Evolutionary conservation across 2,888 invertebrate genomes (phyloP).

Genomic region (Scotopteryx bipunctaria): DNA sequence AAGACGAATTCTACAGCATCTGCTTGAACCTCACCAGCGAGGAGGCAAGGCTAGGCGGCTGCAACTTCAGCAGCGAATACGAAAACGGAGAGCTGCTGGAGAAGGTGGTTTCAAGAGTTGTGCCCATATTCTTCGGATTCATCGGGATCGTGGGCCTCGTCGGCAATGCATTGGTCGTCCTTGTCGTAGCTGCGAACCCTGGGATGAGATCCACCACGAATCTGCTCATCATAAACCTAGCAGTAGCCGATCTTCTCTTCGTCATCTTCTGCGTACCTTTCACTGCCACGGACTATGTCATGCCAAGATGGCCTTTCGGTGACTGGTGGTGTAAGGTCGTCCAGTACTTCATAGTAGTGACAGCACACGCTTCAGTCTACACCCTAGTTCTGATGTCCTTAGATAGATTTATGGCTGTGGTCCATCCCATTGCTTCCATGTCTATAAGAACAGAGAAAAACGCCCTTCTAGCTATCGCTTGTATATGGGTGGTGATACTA

Average conservation of each 20-base stretch:
- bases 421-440: slow-evolving; percentile 95
- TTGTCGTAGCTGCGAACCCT: slow-evolving; percentile 94
- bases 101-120: slow-evolving; percentile 87
- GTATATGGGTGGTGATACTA: slow-evolving; percentile 92
- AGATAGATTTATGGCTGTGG: slow-evolving; percentile 96
- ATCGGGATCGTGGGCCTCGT: slow-evolving; percentile 94
- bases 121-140: slow-evolving; percentile 92
- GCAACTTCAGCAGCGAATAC: slow-evolving; percentile 68
- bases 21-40: slow-evolving; percentile 70
- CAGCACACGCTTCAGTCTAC: slow-evolving; percentile 96
- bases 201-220: slow-evolving; percentile 97
- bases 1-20: slow-evolving; percentile 74
- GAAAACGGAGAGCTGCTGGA: slow-evolving; percentile 83
- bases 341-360: slow-evolving; percentile 95
- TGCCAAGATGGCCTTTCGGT: slow-evolving; percentile 96
- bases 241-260: slow-evolving; percentile 95
- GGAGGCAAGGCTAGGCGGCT: slow-evolving; percentile 60
- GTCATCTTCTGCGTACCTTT: slow-evolving; percentile 97
- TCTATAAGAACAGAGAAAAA: slow-evolving; percentile 92
- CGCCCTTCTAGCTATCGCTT: slow-evolving; percentile 89
- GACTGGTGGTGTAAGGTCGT: slow-evolving; percentile 94
- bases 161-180: slow-evolving; percentile 94
- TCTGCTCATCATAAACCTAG: slow-evolving; percentile 94
- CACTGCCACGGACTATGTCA: slow-evolving; percentile 94
- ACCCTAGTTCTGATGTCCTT: slow-evolving; percentile 96